phyloP scores from a whole-genome alignment of 2,113 vertebrate species.

The Hemiprocne comata region DNA sequence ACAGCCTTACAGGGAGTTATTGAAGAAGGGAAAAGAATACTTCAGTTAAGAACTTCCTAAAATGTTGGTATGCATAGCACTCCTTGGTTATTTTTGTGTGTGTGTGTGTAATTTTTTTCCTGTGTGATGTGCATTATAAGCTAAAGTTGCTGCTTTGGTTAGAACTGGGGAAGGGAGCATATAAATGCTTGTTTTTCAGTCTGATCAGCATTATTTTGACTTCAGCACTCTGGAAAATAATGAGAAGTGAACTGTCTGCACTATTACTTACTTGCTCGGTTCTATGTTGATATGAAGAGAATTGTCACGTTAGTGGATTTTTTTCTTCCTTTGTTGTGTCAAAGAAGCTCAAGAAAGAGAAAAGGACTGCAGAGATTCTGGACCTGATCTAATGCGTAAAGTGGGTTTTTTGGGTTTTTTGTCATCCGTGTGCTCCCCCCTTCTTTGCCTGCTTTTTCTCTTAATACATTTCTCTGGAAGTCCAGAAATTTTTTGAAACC shows the following conservation, averaged over 20 bases:
- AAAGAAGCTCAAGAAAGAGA: not conserved
- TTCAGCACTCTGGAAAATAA: not conserved
- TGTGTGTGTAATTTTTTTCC: fast-evolving
- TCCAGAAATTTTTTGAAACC: not conserved
- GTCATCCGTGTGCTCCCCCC: not conserved
- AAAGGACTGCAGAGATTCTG: not conserved
- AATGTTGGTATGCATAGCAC: not conserved
- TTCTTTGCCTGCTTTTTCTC: not conserved
- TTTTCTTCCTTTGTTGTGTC: not conserved
- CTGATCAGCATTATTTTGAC: not conserved
- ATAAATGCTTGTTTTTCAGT: not conserved
- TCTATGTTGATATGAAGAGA: not conserved
- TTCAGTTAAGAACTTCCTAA: not conserved
- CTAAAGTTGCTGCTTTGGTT: not conserved
- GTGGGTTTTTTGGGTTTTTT: not conserved
- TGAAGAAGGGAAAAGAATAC: not conserved
- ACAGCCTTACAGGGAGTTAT: not conserved
- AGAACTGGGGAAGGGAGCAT: not conserved
- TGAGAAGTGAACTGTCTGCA: not conserved
- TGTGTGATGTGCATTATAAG: not conserved
- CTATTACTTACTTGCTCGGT: not conserved
- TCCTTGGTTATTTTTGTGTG: not conserved
- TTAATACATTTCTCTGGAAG: not conserved
- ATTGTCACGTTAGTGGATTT: fast-evolving
- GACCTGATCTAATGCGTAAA: not conserved